Percentiles rank a stretch among this genome's conserved stretches.
phyloP scores from a whole-genome alignment of 2,888 invertebrate genomes.

The Rutpela maculata region DNA sequence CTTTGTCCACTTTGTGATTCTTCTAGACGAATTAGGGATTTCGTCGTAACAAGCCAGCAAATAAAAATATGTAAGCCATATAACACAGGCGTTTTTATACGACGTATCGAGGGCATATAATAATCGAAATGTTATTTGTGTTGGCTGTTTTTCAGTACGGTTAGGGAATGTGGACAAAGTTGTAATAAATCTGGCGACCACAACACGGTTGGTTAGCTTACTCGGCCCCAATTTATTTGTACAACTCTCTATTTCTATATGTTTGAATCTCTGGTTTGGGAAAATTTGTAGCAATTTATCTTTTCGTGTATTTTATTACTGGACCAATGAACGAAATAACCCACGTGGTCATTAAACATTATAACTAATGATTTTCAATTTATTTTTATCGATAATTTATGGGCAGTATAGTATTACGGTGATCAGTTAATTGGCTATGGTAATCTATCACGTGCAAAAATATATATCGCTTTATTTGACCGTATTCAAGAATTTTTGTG shows the following conservation, averaged over 20 bases:
- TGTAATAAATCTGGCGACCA: constrained; percentile 71
- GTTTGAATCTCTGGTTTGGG: constrained; percentile 54
- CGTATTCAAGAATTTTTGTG: not conserved
- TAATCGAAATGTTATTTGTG: constrained; percentile 54
- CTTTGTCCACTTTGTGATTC: not conserved
- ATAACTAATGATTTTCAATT: constrained; percentile 45
- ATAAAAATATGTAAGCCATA: constrained; percentile 19
- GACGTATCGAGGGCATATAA: constrained; percentile 46
- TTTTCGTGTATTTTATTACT: constrained; percentile 46
- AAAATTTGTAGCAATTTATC: constrained; percentile 38
- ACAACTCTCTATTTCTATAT: constrained; percentile 65
- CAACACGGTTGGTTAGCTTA: constrained; percentile 69
- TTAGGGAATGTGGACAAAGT: constrained; percentile 64
- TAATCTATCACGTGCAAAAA: not conserved
- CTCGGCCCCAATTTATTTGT: constrained; percentile 69
- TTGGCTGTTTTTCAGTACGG: constrained; percentile 59
- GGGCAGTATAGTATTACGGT: not conserved
- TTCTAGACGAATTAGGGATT: constrained; percentile 1
- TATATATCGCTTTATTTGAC: not conserved
- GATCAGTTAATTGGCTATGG: not conserved
- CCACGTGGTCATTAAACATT: constrained; percentile 43
- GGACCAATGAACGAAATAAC: constrained; percentile 42
- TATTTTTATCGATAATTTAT: constrained; percentile 44
- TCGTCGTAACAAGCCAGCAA: not conserved
- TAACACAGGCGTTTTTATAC: constrained; percentile 17